phyloP scores from a whole-genome alignment of 2,113 vertebrate species.

The Pseudopodoces humilis region DNA sequence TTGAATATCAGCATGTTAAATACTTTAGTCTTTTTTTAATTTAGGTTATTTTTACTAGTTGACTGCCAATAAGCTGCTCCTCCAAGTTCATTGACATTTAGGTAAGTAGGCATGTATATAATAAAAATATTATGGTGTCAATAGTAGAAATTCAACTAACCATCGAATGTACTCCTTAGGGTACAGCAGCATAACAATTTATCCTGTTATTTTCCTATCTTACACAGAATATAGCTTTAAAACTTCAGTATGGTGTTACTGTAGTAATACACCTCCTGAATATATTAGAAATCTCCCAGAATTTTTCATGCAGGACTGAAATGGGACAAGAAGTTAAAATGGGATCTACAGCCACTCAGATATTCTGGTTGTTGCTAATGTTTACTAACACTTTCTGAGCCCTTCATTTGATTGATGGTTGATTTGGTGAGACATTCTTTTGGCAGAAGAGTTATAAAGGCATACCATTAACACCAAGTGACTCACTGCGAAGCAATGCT shows the following conservation, averaged over 20 bases:
- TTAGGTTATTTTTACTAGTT: not conserved
- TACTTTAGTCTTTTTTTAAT: not conserved
- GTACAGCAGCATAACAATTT: not conserved
- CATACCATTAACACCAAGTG: not conserved
- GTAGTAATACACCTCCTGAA: not conserved
- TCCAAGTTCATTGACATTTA: not conserved
- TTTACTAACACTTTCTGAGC: not conserved
- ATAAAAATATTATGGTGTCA: not conserved
- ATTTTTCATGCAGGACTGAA: not conserved
- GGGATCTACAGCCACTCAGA: not conserved
- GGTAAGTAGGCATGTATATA: not conserved
- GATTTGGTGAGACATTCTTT: not conserved
- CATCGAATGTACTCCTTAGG: not conserved
- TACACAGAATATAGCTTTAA: not conserved
- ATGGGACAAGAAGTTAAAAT: not conserved
- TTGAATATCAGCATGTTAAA: not conserved
- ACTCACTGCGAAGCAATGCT: not conserved
- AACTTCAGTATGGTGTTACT: not conserved
- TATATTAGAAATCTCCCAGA: not conserved
- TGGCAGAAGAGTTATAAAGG: not conserved
- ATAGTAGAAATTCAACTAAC: not conserved
- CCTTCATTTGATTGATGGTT: not conserved
- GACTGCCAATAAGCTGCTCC: not conserved
- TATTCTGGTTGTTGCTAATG: not conserved
- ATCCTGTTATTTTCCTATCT: not conserved